Evolutionary conservation across 1,140 invertebrate species (phyloP), one percentile per base, ranked within the genome.

Genomic region (Drosophila gunungcola): DNA sequence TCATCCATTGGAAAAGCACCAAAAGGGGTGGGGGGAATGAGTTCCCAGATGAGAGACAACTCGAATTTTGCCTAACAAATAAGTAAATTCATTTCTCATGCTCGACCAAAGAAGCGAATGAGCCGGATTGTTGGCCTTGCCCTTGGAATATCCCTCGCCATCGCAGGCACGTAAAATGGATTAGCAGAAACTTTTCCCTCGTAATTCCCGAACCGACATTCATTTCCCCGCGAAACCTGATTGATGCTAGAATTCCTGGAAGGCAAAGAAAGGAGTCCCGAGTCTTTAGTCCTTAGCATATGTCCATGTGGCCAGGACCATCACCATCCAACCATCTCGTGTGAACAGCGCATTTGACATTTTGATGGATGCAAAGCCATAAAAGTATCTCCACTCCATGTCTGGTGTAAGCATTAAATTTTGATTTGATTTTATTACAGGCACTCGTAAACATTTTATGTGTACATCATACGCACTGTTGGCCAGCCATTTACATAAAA

Each of bases 401-500:
- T 43, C 70, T 56, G 54, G 45, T 34, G 38, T 43, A 58, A 67
- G 61, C 84, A 86, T 86, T 86, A 83, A 86, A 89, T 79, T 89
- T 83, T 89, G 79, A 89, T 83, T 83, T 83, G 84, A 83, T 88
- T 88, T 88, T 88, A 88, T 88, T 88, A 84, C 68, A 32, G 64
- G 58, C 58, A 73, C 72, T 84, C 83, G 80, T 84, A 88, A 76
- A 80, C 80, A 88, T 86, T 88, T 89, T 61, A 86, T 86, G 84
- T 51, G 67, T 88, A 82, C 79, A 83, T 83, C 84, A 83, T 73
- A 80, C 79, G 76, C 80, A 69, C 76, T 73, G 84, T 88, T 89
- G 63, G 65, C 65, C 73, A 80, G 58, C 32, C 65, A 52, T 89
- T 89, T 83, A 76, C 75, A 80, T 80, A 79, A 79, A 72, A 78